A percentile compares a stretch with the other conserved stretches of the same genome.
Evolutionary conservation across 1,140 invertebrate species (phyloP).

Genomic region (Luehdorfia chinensis): DNA sequence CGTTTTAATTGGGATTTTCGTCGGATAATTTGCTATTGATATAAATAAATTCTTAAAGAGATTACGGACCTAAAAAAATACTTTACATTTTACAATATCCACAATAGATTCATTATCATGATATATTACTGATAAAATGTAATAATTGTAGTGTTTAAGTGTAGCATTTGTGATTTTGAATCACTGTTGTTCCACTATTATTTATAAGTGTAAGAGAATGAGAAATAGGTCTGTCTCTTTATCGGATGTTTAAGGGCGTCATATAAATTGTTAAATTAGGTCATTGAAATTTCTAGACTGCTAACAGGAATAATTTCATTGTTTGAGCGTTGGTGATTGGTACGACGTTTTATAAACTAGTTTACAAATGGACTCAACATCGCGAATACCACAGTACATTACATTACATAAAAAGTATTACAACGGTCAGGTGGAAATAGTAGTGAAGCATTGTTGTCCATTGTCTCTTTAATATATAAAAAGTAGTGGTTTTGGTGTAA

Average conservation of each 20-base stretch:
- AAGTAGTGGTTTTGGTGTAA: too few relatives aligned
- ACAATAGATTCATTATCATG: constrained; percentile 2
- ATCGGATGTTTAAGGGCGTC: constrained; percentile 5
- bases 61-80: background rate
- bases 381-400: too few relatives aligned
- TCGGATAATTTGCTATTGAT: constrained; percentile 3
- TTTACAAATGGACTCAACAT: too few relatives aligned
- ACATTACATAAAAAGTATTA: too few relatives aligned
- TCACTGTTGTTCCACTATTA: constrained; percentile 37
- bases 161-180: constrained; percentile 39
- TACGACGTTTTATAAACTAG: too few relatives aligned
- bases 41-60: constrained; percentile 2
- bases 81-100: constrained; percentile 4
- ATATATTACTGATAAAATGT: constrained; percentile 24
- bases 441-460: too few relatives aligned
- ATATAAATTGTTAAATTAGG: constrained; percentile 12
- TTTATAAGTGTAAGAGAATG: constrained; percentile 18
- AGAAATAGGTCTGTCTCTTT: constrained; percentile 12
- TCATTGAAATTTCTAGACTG: background rate
- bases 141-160: constrained; percentile 25
- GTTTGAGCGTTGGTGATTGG: too few relatives aligned
- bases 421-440: too few relatives aligned
- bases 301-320: too few relatives aligned
- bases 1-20: constrained; percentile 8
- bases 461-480: too few relatives aligned